A percentile compares a stretch with the other conserved stretches of the same genome.
Evolutionary conservation across 2,888 invertebrate genomes (phyloP).

Genomic region (Hofmannophila pseudospretella): DNA sequence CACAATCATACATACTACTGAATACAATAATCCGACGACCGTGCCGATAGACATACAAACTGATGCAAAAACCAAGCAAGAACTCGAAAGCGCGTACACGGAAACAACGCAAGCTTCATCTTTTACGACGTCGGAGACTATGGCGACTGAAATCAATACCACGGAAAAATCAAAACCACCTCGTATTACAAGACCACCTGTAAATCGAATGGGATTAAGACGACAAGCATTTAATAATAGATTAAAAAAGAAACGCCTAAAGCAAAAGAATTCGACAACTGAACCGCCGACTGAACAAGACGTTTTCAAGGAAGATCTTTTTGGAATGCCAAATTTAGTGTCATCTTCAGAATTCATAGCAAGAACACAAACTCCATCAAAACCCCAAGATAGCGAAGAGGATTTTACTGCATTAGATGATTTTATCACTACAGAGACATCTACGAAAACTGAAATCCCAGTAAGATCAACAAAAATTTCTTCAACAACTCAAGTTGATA

Average conservation of each 20-base stretch:
- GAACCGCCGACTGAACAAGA: constrained; percentile 46
- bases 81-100: constrained; percentile 11
- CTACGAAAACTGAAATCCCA: constrained; percentile 18
- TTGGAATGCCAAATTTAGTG: constrained; percentile 52
- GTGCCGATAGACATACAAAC: constrained; percentile 9
- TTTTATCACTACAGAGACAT: constrained; percentile 40
- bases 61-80: constrained; percentile 15
- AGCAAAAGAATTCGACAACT: constrained; percentile 50
- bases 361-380: constrained; percentile 41
- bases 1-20: constrained; percentile 11
- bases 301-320: constrained; percentile 46
- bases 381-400: constrained; percentile 28
- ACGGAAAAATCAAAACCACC: constrained; percentile 30
- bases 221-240: constrained; percentile 53
- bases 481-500: constrained; percentile 19
- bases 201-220: constrained; percentile 42
- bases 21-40: constrained; percentile 7
- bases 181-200: constrained; percentile 28
- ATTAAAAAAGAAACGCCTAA: constrained; percentile 54
- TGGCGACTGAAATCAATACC: constrained; percentile 22
- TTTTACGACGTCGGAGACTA: constrained; percentile 23
- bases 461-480: constrained; percentile 21
- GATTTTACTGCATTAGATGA: constrained; percentile 44
- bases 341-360: constrained; percentile 64
- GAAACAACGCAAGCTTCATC: constrained; percentile 22